These are phyloP conservation scores for Orius insidiosus DNA, from an alignment of 1,140 invertebrate genomes.

Conservation along the genomic window DNA sequence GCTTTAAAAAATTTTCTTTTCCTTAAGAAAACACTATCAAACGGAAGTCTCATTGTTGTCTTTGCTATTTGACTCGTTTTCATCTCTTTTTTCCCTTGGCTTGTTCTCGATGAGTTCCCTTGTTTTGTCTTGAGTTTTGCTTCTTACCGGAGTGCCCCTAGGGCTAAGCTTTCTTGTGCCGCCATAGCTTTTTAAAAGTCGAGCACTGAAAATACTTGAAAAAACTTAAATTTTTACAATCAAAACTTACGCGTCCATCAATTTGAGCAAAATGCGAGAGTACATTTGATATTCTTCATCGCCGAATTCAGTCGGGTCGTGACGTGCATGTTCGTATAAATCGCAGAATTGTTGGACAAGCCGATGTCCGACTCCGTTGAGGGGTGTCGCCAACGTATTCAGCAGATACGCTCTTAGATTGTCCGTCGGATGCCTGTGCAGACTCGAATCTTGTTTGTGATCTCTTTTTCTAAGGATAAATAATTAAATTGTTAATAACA, in stretches of 20 bases:
- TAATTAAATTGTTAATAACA: too few species aligned
- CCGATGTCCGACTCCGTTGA: slow-evolving; percentile 57
- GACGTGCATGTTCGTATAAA: slow-evolving; percentile 71
- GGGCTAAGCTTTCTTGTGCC: slow-evolving; percentile 45
- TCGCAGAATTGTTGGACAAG: slow-evolving; percentile 79
- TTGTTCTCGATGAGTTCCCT: slow-evolving; percentile 33
- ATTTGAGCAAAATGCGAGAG: slow-evolving; percentile 49
- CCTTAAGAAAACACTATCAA: slow-evolving; percentile 12
- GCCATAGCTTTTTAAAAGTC: slow-evolving; percentile 49
- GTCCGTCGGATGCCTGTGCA: slow-evolving; percentile 54
- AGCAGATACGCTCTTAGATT: slow-evolving; percentile 63
- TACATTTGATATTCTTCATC: slow-evolving; percentile 69
- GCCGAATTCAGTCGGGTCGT: slow-evolving; percentile 67
- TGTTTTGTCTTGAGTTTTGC: slow-evolving; percentile 31
- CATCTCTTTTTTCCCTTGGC: slow-evolving; percentile 15
- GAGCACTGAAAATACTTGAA: slow-evolving; percentile 39
- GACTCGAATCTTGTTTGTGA: slow-evolving; percentile 48
- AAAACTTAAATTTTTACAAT: slow-evolving; percentile 1
- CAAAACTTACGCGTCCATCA: slow-evolving; percentile 55
- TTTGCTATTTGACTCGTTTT: slow-evolving; percentile 2
- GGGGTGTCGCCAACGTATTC: slow-evolving; percentile 47
- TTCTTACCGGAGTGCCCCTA: slow-evolving; percentile 45
- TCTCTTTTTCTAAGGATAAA: slow-evolving; percentile 67
- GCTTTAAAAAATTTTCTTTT: too few species aligned
- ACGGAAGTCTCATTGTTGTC: slow-evolving; percentile 22